Evolutionary conservation across 2,797 vertebrate genomes (phyloP).

Genomic region (Pyrocephalus nanus): DNA sequence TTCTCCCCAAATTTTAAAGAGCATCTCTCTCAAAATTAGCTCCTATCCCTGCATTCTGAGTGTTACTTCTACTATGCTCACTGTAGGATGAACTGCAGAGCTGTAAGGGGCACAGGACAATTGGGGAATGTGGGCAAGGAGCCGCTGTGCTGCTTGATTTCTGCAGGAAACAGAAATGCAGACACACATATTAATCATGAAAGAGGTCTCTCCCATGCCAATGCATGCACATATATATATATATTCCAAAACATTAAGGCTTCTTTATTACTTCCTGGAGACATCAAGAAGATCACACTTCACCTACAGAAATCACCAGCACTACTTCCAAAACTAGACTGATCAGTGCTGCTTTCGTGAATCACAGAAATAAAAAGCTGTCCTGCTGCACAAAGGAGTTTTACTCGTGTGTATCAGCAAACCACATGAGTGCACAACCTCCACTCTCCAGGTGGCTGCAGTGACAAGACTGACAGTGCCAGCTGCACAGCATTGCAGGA

Average conservation of each 20-base stretch:
- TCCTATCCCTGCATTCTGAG: background rate
- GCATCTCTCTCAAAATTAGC: background rate
- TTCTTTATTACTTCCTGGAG: background rate
- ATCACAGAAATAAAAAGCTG: background rate
- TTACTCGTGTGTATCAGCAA: background rate
- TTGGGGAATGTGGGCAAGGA: background rate
- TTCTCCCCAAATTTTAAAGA: background rate
- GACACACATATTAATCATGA: accelerated
- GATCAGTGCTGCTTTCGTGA: background rate
- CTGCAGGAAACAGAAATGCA: background rate
- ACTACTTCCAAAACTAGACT: background rate
- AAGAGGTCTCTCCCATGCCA: background rate
- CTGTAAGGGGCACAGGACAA: background rate
- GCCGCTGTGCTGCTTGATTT: accelerated
- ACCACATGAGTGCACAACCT: background rate
- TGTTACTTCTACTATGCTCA: background rate
- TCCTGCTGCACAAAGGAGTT: background rate
- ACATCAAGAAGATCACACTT: background rate
- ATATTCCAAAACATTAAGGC: background rate
- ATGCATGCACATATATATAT: background rate
- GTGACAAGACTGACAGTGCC: background rate
- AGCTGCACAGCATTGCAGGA: background rate
- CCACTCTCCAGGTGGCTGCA: background rate
- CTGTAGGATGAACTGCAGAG: background rate
- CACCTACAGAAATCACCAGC: background rate